A percentile compares a stretch with the other conserved stretches of the same genome.
Evolutionary conservation across 2,113 vertebrate species (phyloP).

Genomic region (Bufo bufo): DNA sequence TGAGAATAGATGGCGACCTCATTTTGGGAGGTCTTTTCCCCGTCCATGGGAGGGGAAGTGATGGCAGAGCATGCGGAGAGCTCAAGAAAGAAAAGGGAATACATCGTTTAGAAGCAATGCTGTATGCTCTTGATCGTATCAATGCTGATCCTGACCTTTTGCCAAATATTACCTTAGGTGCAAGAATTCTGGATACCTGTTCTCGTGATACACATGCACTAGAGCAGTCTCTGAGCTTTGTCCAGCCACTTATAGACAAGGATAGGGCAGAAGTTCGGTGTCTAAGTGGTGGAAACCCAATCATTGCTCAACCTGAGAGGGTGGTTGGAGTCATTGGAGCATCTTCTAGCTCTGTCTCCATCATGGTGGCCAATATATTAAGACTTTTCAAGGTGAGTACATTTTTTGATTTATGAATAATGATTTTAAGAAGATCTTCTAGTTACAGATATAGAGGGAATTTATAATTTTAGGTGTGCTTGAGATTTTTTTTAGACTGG

Average conservation of each 20-base stretch:
- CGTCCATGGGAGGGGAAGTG: constrained; percentile 84
- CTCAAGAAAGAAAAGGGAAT: constrained; percentile 97
- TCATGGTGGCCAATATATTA: constrained; percentile 98
- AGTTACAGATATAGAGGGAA: not conserved
- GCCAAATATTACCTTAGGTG: constrained; percentile 94
- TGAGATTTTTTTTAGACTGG: too few relatives aligned
- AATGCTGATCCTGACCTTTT: constrained; percentile 94
- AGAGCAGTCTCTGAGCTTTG: constrained; percentile 96
- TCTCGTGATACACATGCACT: constrained; percentile 93
- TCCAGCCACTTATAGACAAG: constrained; percentile 95
- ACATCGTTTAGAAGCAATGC: constrained; percentile 94
- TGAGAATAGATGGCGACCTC: constrained; percentile 96
- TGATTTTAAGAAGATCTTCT: not conserved
- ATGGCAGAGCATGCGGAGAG: constrained; percentile 92
- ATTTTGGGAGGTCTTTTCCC: constrained; percentile 93
- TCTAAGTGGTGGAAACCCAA: constrained; percentile 87
- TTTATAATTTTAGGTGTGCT: too few relatives aligned
- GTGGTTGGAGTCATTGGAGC: constrained; percentile 94
- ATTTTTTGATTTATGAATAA: not conserved
- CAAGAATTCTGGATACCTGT: constrained; percentile 94
- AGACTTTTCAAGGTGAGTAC: constrained; percentile 92
- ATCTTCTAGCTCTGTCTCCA: constrained; percentile 93
- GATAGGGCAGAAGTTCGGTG: constrained; percentile 94
- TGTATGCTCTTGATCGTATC: constrained; percentile 93
- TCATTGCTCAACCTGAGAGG: constrained; percentile 92